These are phyloP conservation scores for Lagria hirta DNA, from an alignment of 2,888 invertebrate species.

Conservation along the genomic window DNA sequence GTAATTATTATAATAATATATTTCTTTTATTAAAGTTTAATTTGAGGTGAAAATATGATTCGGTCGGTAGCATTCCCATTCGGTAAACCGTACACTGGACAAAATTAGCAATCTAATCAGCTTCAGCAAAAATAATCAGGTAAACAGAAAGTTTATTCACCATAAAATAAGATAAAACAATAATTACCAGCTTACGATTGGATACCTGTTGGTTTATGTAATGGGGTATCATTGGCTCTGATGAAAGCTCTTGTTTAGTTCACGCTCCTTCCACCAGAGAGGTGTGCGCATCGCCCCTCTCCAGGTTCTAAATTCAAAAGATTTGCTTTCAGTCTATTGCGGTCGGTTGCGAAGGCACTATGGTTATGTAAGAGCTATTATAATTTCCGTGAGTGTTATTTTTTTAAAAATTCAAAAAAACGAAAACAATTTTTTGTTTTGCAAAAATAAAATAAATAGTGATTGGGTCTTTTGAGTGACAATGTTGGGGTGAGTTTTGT, in stretches of 20 bases:
- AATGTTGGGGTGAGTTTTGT: conserved; percentile 25
- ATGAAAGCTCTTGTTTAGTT: conserved; percentile 31
- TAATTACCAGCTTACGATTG: conserved; percentile 30
- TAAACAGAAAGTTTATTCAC: too few relatives aligned
- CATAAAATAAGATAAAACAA: conserved; percentile 23
- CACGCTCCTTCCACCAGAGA: conserved; percentile 32
- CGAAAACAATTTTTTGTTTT: neutral
- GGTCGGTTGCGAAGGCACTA: conserved; percentile 2
- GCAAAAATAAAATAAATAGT: neutral
- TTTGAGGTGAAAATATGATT: too few relatives aligned
- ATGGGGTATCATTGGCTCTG: conserved; percentile 29
- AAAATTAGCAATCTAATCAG: too few relatives aligned
- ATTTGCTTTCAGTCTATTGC: conserved; percentile 16
- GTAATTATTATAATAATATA: too few relatives aligned
- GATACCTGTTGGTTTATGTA: conserved; percentile 16
- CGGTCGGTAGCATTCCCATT: too few relatives aligned
- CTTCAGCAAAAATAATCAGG: conserved; percentile 8
- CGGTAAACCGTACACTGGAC: too few relatives aligned
- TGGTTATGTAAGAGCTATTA: neutral
- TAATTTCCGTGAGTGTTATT: neutral
- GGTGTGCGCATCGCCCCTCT: conserved; percentile 32
- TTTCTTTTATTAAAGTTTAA: too few relatives aligned
- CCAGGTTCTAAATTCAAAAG: conserved; percentile 6
- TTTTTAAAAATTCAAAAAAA: conserved; percentile 1
- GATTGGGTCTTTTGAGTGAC: too few relatives aligned